Evolutionary conservation across 2,113 vertebrate species (phyloP).

Genomic region (Dolichotis patagonum): DNA sequence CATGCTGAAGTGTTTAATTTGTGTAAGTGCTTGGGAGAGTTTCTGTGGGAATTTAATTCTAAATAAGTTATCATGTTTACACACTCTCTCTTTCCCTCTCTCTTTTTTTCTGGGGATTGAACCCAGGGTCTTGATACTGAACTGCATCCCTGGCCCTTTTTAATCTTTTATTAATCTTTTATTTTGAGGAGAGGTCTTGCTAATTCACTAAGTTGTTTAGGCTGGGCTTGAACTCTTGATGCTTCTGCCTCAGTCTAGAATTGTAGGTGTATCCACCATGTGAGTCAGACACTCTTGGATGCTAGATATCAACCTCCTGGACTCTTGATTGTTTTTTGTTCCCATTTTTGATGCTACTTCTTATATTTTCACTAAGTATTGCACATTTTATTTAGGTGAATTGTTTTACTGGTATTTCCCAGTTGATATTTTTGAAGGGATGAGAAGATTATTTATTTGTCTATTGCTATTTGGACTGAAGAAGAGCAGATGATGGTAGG

Average conservation of each 20-base stretch:
- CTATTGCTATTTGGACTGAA: neutral
- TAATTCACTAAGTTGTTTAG: neutral
- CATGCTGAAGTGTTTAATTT: neutral
- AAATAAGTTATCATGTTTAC: neutral
- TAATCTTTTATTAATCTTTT: neutral
- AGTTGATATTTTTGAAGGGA: neutral
- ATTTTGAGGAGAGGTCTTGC: neutral
- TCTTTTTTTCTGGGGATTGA: neutral
- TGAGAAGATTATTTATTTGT: neutral
- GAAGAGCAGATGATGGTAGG: neutral
- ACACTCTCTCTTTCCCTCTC: neutral
- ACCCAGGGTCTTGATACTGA: neutral
- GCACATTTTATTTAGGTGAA: neutral
- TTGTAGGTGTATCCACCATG: neutral
- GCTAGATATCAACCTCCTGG: neutral
- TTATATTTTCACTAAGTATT: neutral
- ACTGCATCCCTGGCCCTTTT: neutral
- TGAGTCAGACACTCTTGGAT: neutral
- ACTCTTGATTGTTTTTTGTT: neutral
- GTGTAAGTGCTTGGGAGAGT: neutral
- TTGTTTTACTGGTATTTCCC: neutral
- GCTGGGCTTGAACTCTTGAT: neutral
- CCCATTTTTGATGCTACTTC: slow-evolving; percentile 17
- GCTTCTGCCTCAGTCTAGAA: neutral
- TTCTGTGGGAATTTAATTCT: neutral